Percentiles rank a stretch among this genome's conserved stretches.
Evolutionary conservation across 2,113 vertebrate genomes (phyloP).

Genomic region (Apus apus): DNA sequence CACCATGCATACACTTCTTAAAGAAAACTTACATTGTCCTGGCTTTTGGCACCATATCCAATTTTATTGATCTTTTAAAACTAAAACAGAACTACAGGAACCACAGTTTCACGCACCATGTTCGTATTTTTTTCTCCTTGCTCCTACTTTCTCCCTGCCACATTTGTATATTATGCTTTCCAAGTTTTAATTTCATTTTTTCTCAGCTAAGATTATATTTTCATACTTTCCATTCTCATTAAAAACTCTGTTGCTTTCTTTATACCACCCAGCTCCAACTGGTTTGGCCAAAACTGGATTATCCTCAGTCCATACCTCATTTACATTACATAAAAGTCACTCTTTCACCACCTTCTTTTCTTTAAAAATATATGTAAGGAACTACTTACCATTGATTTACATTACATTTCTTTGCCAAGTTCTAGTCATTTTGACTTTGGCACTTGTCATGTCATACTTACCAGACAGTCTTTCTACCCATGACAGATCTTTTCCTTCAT

Average conservation of each 20-base stretch:
- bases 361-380: not conserved
- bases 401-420: not conserved
- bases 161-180: not conserved
- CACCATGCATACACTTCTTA: not conserved
- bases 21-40: not conserved
- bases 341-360: not conserved
- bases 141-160: not conserved
- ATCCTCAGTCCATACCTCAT: not conserved
- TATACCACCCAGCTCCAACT: not conserved
- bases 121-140: not conserved
- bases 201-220: not conserved
- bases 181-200: constrained; percentile 3
- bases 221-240: not conserved
- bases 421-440: not conserved
- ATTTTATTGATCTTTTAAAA: not conserved
- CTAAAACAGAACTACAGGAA: not conserved
- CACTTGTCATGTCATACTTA: not conserved
- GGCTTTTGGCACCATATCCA: not conserved
- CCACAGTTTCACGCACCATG: not conserved
- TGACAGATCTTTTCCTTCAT: not conserved
- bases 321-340: not conserved
- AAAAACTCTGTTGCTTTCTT: not conserved
- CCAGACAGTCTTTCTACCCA: not conserved
- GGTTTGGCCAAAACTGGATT: not conserved
- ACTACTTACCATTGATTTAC: not conserved